Conservation (phyloP, 2,113 vertebrate genomes). For the Oenanthe melanoleuca region DNA sequence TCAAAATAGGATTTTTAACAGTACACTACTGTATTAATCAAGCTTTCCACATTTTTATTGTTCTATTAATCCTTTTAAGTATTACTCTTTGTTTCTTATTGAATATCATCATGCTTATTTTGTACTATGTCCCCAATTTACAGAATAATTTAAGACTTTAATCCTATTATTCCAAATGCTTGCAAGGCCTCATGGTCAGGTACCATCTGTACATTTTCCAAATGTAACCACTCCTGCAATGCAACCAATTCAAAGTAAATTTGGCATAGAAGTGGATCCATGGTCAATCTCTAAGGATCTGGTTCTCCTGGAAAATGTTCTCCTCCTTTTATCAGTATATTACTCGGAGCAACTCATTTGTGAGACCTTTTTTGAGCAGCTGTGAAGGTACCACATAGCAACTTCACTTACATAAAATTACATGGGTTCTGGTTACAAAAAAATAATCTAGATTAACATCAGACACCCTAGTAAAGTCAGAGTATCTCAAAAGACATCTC, state of each 20-base stretch:
- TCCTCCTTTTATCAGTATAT: not conserved
- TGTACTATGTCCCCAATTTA: not conserved
- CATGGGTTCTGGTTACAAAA: not conserved
- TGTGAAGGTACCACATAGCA: not conserved
- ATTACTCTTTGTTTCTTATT: not conserved
- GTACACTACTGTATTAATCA: not conserved
- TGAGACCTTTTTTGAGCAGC: not conserved
- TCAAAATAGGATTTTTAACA: not conserved
- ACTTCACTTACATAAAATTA: not conserved
- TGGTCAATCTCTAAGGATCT: not conserved
- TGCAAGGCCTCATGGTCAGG: not conserved
- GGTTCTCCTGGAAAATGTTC: not conserved
- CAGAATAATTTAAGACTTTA: conserved; percentile 10
- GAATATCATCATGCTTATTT: not conserved
- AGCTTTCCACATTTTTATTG: not conserved
- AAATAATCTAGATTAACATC: not conserved
- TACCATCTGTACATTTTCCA: not conserved
- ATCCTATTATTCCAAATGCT: conserved; percentile 12
- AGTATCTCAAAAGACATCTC: not conserved
- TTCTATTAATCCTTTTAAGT: not conserved
- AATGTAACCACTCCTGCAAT: not conserved
- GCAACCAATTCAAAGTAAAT: not conserved
- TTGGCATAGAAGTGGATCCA: not conserved
- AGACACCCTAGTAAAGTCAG: not conserved
- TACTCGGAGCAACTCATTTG: not conserved